Base-by-base conservation (phyloP, 1,140 invertebrate species). In the Lamellibrachia luymesi region DNA sequence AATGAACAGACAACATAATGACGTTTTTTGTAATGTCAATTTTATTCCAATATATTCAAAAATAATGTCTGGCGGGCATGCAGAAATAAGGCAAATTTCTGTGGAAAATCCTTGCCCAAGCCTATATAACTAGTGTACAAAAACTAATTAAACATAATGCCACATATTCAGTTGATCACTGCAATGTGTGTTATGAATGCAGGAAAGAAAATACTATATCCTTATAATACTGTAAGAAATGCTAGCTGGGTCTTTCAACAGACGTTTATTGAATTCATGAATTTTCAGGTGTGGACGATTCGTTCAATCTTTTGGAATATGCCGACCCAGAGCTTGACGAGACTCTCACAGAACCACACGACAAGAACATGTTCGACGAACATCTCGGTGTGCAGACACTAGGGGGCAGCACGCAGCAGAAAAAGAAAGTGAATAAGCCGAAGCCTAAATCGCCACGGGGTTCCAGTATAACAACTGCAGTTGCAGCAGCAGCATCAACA, bases 261-360 rank as follows among this genome's bases (percentile, higher is more conserved):
- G 64, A 22, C 25, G 13, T 80, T 80, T 17, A 80, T 10, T 80
- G 64, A 80, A 80, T 80, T 25, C n/a, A 13, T 50, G 25, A 50
- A 38, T 94, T 95, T 94, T 50, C 97, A 97, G 98, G 98, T 97
- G 98, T 98, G 25, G 98, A 98, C 95, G 98, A 99, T 96, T 95
- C 95, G 51, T 99, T 99, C 96, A 99, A 99, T 96, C 99, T 99
- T 95, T 96, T 99, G 89, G 98, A 99, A 96, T 99, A 99, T 96
- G 98, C 98, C 0, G 98, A 99, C 97, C 98, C 98, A 1, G 93
- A 89, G 50, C 91, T 93, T 2, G 94, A 94, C 89, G 93, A 92
- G 50, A 94, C 94, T 90, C 93, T 95, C 50, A 94, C 94, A 91
- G 95, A 95, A 92, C 95, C 95, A 93, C 95, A 96, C 93, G 96